Conservation (phyloP, 2,888 invertebrate species). For the Antheraea assamensis region DNA sequence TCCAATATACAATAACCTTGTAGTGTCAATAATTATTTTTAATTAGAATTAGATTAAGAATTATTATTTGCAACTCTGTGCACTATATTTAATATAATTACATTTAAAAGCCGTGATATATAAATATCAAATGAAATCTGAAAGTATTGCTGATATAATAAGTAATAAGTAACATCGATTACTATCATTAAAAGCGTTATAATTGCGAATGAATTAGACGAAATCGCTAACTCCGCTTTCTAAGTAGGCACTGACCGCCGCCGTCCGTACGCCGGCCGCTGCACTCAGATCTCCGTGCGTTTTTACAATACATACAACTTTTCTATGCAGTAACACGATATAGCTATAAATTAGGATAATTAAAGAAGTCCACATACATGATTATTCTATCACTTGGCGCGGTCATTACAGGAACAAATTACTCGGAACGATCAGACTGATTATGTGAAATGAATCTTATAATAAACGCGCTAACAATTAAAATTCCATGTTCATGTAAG, state of each 20-base stretch:
- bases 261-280: neutral
- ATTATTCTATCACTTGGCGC: neutral
- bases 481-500: neutral
- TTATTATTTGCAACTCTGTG: neutral
- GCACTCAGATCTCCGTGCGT: neutral
- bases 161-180: slow-evolving; percentile 12
- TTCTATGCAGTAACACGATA: slow-evolving; percentile 8
- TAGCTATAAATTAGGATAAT: slow-evolving; percentile 3
- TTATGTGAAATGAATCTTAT: neutral
- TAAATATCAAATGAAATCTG: neutral
- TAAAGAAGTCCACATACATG: neutral
- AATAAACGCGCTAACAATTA: neutral
- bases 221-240: neutral
- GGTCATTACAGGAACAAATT: neutral
- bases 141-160: neutral
- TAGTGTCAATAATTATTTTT: neutral
- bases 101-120: neutral
- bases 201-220: slow-evolving; percentile 7
- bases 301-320: neutral
- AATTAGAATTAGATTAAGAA: neutral
- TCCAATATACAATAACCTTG: neutral
- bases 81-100: neutral
- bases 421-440: neutral
- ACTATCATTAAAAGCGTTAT: neutral
- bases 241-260: slow-evolving; percentile 2